phyloP scores from a whole-genome alignment of 2,797 vertebrate genomes.

The Danionella dracula region DNA sequence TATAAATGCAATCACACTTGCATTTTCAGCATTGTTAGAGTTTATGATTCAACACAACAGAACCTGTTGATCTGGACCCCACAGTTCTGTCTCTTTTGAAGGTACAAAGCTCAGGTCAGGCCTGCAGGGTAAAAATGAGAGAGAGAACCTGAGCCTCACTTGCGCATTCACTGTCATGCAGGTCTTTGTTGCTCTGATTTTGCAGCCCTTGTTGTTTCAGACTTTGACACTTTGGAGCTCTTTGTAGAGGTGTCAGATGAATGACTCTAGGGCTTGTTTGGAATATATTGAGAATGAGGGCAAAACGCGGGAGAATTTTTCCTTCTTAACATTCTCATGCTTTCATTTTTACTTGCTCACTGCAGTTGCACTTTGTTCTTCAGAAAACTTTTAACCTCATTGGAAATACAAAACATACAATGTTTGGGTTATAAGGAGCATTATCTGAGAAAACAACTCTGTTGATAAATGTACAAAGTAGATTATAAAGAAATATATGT shows the following conservation, averaged over 20 bases:
- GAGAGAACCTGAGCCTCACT: slow-evolving; percentile 44
- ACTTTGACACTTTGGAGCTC: slow-evolving; percentile 20
- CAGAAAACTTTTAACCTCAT: not conserved
- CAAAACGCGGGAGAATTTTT: slow-evolving; percentile 1
- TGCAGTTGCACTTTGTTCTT: not conserved
- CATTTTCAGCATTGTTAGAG: no score
- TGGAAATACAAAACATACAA: no score
- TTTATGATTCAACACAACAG: no score
- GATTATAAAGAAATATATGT: no score
- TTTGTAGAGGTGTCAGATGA: slow-evolving; percentile 66
- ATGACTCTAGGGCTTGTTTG: slow-evolving; percentile 46
- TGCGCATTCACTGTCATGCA: slow-evolving; percentile 43
- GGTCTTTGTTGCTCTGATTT: slow-evolving; percentile 56
- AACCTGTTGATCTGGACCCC: no score
- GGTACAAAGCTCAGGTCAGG: not conserved
- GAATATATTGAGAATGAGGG: slow-evolving; percentile 15
- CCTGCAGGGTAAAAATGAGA: not conserved
- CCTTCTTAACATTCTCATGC: not conserved
- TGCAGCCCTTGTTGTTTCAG: slow-evolving; percentile 6
- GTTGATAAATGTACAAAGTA: no score
- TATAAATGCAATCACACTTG: no score
- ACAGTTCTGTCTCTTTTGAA: not conserved
- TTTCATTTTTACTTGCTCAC: not conserved
- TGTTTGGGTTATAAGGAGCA: no score
- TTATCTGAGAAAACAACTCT: no score